Base-by-base conservation (phyloP, 2,888 invertebrate species). In the Morpho helenor region DNA sequence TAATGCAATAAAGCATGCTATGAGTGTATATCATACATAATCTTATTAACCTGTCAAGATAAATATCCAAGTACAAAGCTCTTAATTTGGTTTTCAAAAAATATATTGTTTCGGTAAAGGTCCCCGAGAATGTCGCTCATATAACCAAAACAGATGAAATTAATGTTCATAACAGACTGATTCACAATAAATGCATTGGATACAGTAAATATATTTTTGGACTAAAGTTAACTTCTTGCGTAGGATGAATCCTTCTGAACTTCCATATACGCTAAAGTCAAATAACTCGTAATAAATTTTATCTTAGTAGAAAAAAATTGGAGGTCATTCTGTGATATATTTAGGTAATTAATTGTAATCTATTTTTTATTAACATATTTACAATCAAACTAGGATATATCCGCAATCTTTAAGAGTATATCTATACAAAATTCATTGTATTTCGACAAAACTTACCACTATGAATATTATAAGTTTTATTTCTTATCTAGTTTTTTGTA, bases 241-340 rank as follows among this genome's bases (percentile, higher is more conserved):
- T 63, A 61, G 63, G 63, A 8, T 41, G 59, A 63, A 61, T 61
- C 59, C 59, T 59, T 55, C 55, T 9, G 46, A 57, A 49, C 41
- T 47, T 45, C 63, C 63, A 61, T 63, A 63, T 61, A 63, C 10
- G 63, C 49, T 63, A 49, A 46, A 53, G 43, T 55, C 53, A 46
- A 59, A 61, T 55, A 61, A 59, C 51, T 47, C 46, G 52, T 55
- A 57, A 57, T 59, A 59, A 61, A 39, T 61, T 63, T 49, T 56
- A 50, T 61, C 56, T 43, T 54, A 48, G 56, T 62, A 50, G 54
- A 59, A 55, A 51, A 50, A 43, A 44, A 54, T 54, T 56, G 56
- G 56, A 63, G 61, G 58, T 54, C 42, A 31, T 31, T 61, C 49
- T 53, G 40, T 57, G 47, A 53, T 47, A 48, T 57, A 54, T 54